phyloP scores from a whole-genome alignment of 2,888 invertebrate species.

The Andrena bicolor region DNA sequence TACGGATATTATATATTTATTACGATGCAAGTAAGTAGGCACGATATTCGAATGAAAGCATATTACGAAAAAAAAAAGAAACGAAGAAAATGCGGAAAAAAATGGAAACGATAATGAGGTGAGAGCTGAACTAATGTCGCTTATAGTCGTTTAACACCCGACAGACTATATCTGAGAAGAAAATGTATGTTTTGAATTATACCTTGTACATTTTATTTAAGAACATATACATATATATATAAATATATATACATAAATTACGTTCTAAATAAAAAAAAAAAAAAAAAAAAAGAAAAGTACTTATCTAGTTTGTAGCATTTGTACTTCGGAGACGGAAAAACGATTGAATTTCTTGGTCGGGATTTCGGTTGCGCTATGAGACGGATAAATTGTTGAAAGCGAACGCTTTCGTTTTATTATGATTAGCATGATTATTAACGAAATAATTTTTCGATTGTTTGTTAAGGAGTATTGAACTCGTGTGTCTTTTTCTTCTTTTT shows the following conservation, averaged over 20 bases:
- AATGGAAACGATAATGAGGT: constrained; percentile 22
- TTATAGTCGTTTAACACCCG: constrained; percentile 63
- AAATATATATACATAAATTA: constrained; percentile 61
- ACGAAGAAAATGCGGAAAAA: constrained; percentile 28
- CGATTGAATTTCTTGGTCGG: constrained; percentile 44
- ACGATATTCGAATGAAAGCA: constrained; percentile 73
- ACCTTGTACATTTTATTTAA: constrained; percentile 75
- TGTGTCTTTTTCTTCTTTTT: not conserved
- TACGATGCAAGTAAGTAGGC: constrained; percentile 73
- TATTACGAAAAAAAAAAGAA: constrained; percentile 67
- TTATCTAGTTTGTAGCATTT: constrained; percentile 70
- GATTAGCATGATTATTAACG: not conserved
- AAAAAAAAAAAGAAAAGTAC: constrained; percentile 61
- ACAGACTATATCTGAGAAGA: constrained; percentile 53
- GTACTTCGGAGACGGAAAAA: constrained; percentile 60
- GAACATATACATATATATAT: constrained; percentile 46
- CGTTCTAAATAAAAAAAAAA: constrained; percentile 55
- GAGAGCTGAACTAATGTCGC: constrained; percentile 68
- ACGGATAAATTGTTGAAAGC: constrained; percentile 11
- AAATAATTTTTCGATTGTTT: constrained; percentile 3
- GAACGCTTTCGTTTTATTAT: constrained; percentile 10
- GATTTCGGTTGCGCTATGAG: constrained; percentile 39
- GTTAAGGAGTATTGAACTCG: not conserved
- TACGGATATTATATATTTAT: constrained; percentile 81
- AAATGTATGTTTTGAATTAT: constrained; percentile 68